Evolutionary conservation across 2,797 vertebrate species (phyloP), one percentile per base, ranked within the genome.

Genomic region (Pangasius krempfi): DNA sequence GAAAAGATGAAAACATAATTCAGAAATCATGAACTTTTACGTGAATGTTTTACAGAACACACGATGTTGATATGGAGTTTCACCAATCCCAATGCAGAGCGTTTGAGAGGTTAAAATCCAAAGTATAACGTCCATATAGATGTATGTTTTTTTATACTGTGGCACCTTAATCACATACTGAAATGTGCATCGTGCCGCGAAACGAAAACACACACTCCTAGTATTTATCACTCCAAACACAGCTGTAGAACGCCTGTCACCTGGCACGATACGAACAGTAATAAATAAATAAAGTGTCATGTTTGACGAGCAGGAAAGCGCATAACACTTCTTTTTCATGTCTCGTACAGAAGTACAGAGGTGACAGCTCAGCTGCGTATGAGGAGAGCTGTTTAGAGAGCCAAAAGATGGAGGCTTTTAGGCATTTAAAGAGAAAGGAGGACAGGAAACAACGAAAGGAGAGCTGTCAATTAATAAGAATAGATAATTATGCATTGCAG

Each of bases 241-340:
- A 58, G 78, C 20, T 1, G 30, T 12, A 40, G 54, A 60, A 25
- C 30, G 18, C 25, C 54, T 60, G 78, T 81, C 78, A 81, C 54
- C 54, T 20, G 40, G 54, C 54, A 5, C 16, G 30, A 13, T 37
- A 20, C 30, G 60, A 78, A 81, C 8, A 58, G 54, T 58, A 81
- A 81, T 81, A 81, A 58, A 81, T 81, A 81, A 81, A 58, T 81
- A 81, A 81, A 37, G 9, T 25, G 78, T 58, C 54, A 12, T 60
- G 78, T 81, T 25, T 81, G 78, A 81, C 52, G n/a, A 81, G 33
- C 3, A 5, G n/a, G 30, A 40, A 80, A 58, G 18, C 37, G 20
- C 54, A 58, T 6, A 81, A 81, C 9, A 18, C 78, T 37, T 37
- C 78, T 81, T 58, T 81, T 22, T 58, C 20, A 58, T 58, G 78